Conservation (phyloP, 2,888 invertebrate genomes). For the Tipula lateralis region DNA sequence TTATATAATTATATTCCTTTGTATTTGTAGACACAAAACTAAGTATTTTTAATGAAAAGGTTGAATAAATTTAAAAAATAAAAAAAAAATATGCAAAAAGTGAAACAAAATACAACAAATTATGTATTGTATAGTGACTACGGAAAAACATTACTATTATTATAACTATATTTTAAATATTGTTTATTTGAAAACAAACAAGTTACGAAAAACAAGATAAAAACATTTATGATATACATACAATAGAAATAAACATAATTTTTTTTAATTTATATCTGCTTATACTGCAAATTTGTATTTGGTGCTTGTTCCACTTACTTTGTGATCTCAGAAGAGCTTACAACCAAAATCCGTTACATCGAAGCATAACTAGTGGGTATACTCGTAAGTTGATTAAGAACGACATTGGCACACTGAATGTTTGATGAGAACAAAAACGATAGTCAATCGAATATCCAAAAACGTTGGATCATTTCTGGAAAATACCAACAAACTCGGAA, state of each 20-base stretch:
- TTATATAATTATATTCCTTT: constrained; percentile 19
- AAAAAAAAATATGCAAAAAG: not conserved
- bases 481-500: too few species aligned
- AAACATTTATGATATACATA: not conserved
- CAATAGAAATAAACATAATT: not conserved
- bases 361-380: too few species aligned
- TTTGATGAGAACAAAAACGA: too few species aligned
- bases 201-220: not conserved
- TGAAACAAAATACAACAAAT: not conserved
- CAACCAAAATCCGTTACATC: too few species aligned
- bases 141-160: not conserved
- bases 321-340: too few species aligned
- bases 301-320: too few species aligned
- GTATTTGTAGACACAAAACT: not conserved
- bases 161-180: not conserved
- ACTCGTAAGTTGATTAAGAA: too few species aligned
- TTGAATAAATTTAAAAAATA: not conserved
- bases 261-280: not conserved
- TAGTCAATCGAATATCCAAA: too few species aligned
- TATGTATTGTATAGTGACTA: not conserved
- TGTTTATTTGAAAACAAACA: not conserved
- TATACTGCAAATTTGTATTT: too few species aligned
- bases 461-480: too few species aligned
- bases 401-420: too few species aligned
- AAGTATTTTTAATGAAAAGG: constrained; percentile 20